Conservation (phyloP, 2,797 vertebrate genomes). For the Carapus acus region DNA sequence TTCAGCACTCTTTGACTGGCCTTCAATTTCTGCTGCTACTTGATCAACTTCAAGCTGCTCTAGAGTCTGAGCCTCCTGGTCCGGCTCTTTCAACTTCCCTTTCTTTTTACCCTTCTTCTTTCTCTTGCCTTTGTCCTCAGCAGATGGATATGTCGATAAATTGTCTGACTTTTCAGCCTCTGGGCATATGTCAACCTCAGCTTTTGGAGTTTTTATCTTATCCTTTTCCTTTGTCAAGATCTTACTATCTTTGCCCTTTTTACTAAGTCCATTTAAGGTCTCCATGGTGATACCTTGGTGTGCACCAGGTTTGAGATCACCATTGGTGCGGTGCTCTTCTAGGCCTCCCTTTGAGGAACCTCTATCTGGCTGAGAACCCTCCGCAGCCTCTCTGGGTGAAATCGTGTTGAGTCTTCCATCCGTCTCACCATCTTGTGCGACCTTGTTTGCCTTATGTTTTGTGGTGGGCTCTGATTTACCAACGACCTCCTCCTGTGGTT, state of each 20-base stretch:
- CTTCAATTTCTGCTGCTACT: slow-evolving; percentile 12
- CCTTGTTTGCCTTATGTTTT: slow-evolving; percentile 11
- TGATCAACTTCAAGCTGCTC: slow-evolving; percentile 11
- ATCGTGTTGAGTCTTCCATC: slow-evolving; percentile 15
- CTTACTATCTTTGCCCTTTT: too few relatives aligned
- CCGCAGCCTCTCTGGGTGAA: slow-evolving; percentile 5
- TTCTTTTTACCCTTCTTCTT: slow-evolving; percentile 60
- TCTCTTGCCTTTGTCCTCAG: slow-evolving; percentile 56
- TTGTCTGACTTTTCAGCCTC: slow-evolving; percentile 29
- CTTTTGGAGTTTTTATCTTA: slow-evolving; percentile 26
- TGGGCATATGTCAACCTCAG: slow-evolving; percentile 16
- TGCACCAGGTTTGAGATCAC: slow-evolving; percentile 5
- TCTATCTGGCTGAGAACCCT: slow-evolving; percentile 5
- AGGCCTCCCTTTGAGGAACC: background rate
- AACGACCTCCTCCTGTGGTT: slow-evolving; percentile 32
- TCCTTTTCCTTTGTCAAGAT: slow-evolving; percentile 17
- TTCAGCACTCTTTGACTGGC: background rate
- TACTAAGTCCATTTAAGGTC: slow-evolving; percentile 5
- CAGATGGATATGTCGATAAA: background rate
- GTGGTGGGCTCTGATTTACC: slow-evolving; percentile 8
- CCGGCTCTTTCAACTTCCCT: slow-evolving; percentile 45
- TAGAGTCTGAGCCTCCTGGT: slow-evolving; percentile 24
- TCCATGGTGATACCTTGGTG: background rate
- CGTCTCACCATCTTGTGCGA: too few relatives aligned
- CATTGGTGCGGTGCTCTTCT: background rate